A percentile compares a stretch with the other conserved stretches of the same genome.
These are phyloP conservation scores for Ectemnius lituratus DNA, from an alignment of 2,888 invertebrate species.

Conservation along the genomic window DNA sequence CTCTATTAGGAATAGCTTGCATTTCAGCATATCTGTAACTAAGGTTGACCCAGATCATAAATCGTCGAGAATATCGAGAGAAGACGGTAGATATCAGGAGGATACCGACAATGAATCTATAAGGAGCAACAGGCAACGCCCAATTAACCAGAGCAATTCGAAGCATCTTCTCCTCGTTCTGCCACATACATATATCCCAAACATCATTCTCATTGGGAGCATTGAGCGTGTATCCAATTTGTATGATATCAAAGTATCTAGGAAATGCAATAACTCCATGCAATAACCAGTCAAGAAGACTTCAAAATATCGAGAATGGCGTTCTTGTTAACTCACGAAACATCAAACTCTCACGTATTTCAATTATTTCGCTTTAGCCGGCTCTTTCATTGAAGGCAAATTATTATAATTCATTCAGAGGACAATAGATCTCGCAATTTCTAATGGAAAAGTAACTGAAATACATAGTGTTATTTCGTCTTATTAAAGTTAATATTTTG, in stretches of 20 bases:
- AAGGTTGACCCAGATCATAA: conserved; percentile 2
- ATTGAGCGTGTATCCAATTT: not conserved
- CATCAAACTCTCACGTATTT: too few relatives aligned
- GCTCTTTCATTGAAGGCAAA: too few relatives aligned
- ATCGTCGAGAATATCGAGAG: conserved; percentile 7
- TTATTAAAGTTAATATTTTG: too few relatives aligned
- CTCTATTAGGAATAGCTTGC: too few relatives aligned
- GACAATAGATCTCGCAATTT: too few relatives aligned
- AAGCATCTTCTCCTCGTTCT: conserved; percentile 42
- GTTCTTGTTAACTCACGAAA: too few relatives aligned
- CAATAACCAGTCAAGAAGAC: not conserved
- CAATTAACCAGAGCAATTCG: conserved; percentile 59
- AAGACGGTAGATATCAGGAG: conserved; percentile 21
- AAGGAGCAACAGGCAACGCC: conserved; percentile 58
- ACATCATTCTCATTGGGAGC: not conserved
- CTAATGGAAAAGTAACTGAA: too few relatives aligned
- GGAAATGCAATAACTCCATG: not conserved
- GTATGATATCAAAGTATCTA: not conserved
- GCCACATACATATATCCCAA: not conserved
- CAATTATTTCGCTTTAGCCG: too few relatives aligned
- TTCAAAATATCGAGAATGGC: too few relatives aligned
- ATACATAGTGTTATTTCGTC: too few relatives aligned
- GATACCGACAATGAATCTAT: conserved; percentile 32
- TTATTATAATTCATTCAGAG: too few relatives aligned
- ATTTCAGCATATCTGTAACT: not conserved